Evolutionary conservation across 2,113 vertebrate species (phyloP).

Genomic region (Columba livia): DNA sequence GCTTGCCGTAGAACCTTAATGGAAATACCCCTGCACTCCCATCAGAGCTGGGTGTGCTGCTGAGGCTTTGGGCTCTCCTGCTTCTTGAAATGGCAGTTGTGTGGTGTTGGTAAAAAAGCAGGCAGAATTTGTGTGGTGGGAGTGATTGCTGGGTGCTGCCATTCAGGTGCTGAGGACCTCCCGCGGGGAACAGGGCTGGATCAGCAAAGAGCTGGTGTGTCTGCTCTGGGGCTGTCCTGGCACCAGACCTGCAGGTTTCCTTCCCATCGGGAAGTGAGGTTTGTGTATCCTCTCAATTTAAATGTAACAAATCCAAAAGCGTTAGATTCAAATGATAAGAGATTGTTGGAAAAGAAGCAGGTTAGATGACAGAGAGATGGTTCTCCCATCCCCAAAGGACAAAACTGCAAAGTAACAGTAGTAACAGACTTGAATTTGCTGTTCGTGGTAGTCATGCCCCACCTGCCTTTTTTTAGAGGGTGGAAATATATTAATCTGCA

Average conservation of each 20-base stretch:
- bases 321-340: background rate
- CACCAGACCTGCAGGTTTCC: background rate
- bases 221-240: background rate
- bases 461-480: background rate
- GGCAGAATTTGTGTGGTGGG: background rate
- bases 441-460: background rate
- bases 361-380: background rate
- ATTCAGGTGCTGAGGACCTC: background rate
- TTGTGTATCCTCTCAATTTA: background rate
- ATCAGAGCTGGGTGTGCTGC: accelerated
- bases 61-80: background rate
- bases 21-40: background rate
- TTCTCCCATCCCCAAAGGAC: background rate
- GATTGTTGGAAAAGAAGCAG: background rate
- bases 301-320: background rate
- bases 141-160: background rate
- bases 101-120: background rate
- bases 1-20: background rate
- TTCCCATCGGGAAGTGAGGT: background rate
- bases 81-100: background rate
- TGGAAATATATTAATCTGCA: background rate
- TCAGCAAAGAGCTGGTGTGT: background rate
- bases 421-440: background rate
- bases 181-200: accelerated
- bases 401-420: background rate